Evolutionary conservation across 1,140 invertebrate genomes (phyloP), one percentile per base, ranked within the genome.

Genomic region (Steinernema feltiae): DNA sequence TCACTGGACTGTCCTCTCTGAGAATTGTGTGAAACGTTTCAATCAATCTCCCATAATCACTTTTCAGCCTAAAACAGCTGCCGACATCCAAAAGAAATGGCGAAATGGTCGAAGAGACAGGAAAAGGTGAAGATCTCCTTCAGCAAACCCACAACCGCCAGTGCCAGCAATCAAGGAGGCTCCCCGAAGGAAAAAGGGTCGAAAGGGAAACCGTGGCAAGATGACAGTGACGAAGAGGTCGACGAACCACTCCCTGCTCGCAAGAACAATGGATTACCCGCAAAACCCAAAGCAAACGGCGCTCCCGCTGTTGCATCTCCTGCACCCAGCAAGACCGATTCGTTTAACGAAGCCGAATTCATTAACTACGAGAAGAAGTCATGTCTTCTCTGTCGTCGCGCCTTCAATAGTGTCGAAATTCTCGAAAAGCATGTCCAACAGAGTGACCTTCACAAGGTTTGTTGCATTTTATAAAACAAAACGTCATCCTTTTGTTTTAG

Each of bases 71-170:
- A 97, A 97, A 88, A 94, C 96, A 18, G 96, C 96, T 0, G 97
- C 97, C 85, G 96, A 97, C 88, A 97, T 98, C 82, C 95, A 94
- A 0, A 97, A 97, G 90, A 95, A 83, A 95, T 95, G 93, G 93
- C 94, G 82, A 91, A 92, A 83, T 99, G 97, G 97, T 96, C 96
- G 0, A 95, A 97, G 85, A 94, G 93, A 2, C 88, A 97, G 72
- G 98, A 98, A 88, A 94, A 97, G 84, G 94, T 95, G 88, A 98
- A 98, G 87, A 94, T 97, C 82, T 92, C 90, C 76, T 90, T 86
- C 29, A 89, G 89, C 53, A 63, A 63, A 21, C 53, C n/a, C n/a
- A n/a, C 41, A n/a, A 12, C 41, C 41, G 41, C n/a, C 41, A 46
- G 41, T n/a, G n/a, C n/a, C 41, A 46, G 41, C 41, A 46, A 7